Conservation (phyloP, 2,113 vertebrate genomes). For the Lucifuga dentata region DNA sequence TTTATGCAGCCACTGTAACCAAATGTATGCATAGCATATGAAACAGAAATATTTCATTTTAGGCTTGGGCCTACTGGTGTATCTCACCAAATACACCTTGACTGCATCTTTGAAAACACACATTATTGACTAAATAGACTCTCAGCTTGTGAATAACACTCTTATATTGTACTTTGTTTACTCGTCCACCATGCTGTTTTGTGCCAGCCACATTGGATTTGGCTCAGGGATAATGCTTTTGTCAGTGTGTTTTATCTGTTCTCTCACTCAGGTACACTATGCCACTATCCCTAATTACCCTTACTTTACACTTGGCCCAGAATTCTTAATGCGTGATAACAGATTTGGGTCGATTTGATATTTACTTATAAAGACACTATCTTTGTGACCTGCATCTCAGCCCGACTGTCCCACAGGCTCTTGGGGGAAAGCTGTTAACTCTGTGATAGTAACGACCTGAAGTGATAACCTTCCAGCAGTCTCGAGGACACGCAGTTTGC, state of each 20-base stretch:
- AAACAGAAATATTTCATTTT: slow-evolving; percentile 1
- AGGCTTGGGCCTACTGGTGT: neutral
- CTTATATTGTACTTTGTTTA: slow-evolving; percentile 61
- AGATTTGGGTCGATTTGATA: slow-evolving; percentile 75
- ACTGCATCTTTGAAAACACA: slow-evolving; percentile 62
- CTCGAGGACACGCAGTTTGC: slow-evolving; percentile 75
- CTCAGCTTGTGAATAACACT: slow-evolving; percentile 65
- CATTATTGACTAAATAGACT: slow-evolving; percentile 47
- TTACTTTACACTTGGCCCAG: slow-evolving; percentile 66
- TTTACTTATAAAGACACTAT: slow-evolving; percentile 73
- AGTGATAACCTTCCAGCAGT: slow-evolving; percentile 78
- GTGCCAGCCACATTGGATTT: slow-evolving; percentile 75
- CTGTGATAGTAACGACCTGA: slow-evolving; percentile 75
- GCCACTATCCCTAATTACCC: slow-evolving; percentile 77
- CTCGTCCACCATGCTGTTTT: slow-evolving; percentile 66
- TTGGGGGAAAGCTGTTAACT: slow-evolving; percentile 78
- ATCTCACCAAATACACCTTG: slow-evolving; percentile 44
- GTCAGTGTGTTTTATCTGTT: slow-evolving; percentile 78
- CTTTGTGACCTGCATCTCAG: slow-evolving; percentile 69
- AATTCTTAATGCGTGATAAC: slow-evolving; percentile 77
- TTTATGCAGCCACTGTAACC: neutral
- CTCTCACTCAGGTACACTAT: slow-evolving; percentile 68
- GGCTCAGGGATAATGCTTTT: slow-evolving; percentile 72
- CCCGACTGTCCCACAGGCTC: slow-evolving; percentile 63
- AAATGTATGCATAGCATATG: neutral